A percentile compares a stretch with the other conserved stretches of the same genome.
Conservation (phyloP, 1,140 invertebrate species). For the Drosophila novamexicana region DNA sequence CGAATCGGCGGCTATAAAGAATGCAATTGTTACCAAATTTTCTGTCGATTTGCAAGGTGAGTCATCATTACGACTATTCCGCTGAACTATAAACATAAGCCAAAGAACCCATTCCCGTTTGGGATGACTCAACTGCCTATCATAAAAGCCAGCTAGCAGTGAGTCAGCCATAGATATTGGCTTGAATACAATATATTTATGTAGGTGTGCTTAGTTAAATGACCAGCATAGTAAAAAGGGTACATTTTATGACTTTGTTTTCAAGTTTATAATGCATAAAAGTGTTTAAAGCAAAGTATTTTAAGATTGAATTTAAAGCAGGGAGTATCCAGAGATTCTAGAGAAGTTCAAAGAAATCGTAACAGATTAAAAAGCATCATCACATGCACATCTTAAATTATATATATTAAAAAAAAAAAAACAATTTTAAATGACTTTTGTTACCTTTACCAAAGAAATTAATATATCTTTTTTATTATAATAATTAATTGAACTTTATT, state of each 20-base stretch:
- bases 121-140: conserved; percentile 25
- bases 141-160: conserved; percentile 10
- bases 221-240: conserved; percentile 24
- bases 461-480: background rate
- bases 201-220: conserved; percentile 48
- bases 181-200: conserved; percentile 31
- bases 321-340: too few relatives aligned
- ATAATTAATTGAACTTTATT: background rate
- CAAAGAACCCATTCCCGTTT: background rate
- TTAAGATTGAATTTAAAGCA: too few relatives aligned
- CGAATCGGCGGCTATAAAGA: conserved; percentile 89
- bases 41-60: conserved; percentile 92
- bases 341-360: too few relatives aligned
- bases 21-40: conserved; percentile 85
- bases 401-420: too few relatives aligned
- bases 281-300: background rate
- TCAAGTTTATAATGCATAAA: conserved; percentile 43
- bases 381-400: too few relatives aligned
- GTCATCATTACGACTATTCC: conserved; percentile 5
- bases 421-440: too few relatives aligned
- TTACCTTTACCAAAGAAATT: background rate
- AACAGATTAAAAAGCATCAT: too few relatives aligned
- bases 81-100: conserved; percentile 12
- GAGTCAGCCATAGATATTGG: conserved; percentile 26
- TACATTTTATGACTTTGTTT: conserved; percentile 56